Evolutionary conservation across 2,113 vertebrate genomes (phyloP).

Genomic region (Tautogolabrus adspersus): DNA sequence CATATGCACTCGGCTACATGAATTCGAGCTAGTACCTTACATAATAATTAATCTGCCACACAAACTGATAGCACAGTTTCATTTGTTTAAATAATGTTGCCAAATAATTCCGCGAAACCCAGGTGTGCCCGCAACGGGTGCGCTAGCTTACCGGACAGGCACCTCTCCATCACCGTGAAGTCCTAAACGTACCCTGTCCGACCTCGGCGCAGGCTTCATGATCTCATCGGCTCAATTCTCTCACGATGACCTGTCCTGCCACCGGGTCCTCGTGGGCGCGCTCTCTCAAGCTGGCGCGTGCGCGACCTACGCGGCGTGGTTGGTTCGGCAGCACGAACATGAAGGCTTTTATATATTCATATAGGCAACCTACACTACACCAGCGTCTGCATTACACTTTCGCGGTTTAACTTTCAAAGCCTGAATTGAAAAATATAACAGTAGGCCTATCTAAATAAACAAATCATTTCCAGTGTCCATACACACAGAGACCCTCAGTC

Average conservation of each 20-base stretch:
- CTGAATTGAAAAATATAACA: not conserved
- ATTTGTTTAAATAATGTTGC: conserved; percentile 31
- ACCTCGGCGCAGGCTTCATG: conserved; percentile 69
- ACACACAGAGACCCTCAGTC: not conserved
- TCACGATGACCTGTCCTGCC: conserved; percentile 74
- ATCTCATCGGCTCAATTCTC: conserved; percentile 70
- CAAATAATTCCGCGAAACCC: conserved; percentile 1
- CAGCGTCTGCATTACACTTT: not conserved
- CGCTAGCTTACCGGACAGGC: conserved; percentile 42
- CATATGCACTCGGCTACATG: conserved; percentile 70
- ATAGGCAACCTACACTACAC: conserved; percentile 6
- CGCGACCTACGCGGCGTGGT: conserved; percentile 33
- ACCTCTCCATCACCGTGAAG: conserved; percentile 69
- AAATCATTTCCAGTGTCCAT: not conserved
- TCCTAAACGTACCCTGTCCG: conserved; percentile 42
- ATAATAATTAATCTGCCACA: conserved; percentile 78
- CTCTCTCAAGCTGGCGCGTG: conserved; percentile 61
- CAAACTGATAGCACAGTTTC: conserved; percentile 46
- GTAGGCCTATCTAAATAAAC: not conserved
- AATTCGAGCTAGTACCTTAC: conserved; percentile 73
- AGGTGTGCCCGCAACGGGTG: conserved; percentile 26
- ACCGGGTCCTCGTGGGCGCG: conserved; percentile 73
- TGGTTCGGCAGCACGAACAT: conserved; percentile 37
- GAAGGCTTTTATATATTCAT: not conserved
- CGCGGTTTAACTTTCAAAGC: not conserved